phyloP scores from a whole-genome alignment of 92 coral and sea anemone genomes.

The Palythoa caribaeorum region DNA sequence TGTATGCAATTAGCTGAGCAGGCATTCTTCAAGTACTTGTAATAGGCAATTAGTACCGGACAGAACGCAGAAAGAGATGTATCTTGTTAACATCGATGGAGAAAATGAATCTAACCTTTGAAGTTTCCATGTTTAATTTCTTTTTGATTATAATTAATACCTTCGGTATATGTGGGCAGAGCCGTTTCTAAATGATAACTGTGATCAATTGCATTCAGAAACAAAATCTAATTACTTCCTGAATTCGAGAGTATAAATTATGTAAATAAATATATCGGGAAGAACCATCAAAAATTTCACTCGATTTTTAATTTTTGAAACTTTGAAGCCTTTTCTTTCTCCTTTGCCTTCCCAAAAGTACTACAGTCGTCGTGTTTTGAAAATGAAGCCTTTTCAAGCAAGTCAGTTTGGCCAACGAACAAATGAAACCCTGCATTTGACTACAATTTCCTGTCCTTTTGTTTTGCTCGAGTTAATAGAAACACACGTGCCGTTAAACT shows the following conservation, averaged over 20 bases:
- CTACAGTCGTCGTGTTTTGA: neutral
- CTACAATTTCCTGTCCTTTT: neutral
- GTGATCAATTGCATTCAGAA: too few relatives aligned
- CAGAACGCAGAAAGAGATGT: neutral
- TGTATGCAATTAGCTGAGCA: conserved; percentile 33
- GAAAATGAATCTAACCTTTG: too few relatives aligned
- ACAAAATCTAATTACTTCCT: too few relatives aligned
- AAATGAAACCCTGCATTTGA: neutral
- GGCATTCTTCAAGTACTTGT: neutral
- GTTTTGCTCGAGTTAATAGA: neutral
- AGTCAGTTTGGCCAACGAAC: neutral
- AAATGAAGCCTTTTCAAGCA: conserved; percentile 2
- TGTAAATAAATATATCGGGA: neutral
- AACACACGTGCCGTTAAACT: conserved; percentile 24
- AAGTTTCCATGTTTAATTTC: neutral
- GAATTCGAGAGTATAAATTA: too few relatives aligned
- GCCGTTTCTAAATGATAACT: too few relatives aligned
- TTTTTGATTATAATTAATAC: too few relatives aligned
- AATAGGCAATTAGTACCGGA: conserved; percentile 1
- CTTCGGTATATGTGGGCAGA: too few relatives aligned
- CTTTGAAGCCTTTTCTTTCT: neutral
- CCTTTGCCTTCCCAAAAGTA: neutral
- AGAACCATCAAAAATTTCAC: neutral
- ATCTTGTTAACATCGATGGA: neutral
- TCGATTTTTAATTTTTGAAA: neutral